These are phyloP conservation scores for Microcebus lehilahytsara DNA, from an alignment of 2,113 vertebrate species.

Conservation along the genomic window DNA sequence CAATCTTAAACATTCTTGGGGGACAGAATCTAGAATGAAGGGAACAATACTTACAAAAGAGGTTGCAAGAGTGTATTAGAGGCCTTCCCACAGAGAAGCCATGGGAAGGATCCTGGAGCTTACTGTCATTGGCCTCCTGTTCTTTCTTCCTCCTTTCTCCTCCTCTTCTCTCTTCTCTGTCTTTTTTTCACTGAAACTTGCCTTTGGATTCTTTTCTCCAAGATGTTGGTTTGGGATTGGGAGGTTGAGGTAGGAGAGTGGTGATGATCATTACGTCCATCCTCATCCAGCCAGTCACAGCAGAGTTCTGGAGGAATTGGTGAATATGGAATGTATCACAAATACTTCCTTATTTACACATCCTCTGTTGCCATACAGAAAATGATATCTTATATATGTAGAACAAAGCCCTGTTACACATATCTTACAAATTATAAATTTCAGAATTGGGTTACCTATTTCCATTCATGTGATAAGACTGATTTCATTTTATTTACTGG, in stretches of 20 bases:
- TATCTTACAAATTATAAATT: background rate
- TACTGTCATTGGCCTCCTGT: background rate
- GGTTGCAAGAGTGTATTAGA: background rate
- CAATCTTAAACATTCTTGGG: background rate
- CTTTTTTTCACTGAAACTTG: background rate
- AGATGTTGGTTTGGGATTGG: background rate
- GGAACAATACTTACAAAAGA: background rate
- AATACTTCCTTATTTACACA: background rate
- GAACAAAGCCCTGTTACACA: background rate
- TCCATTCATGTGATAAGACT: background rate
- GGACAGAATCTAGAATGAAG: background rate
- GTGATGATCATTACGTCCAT: background rate
- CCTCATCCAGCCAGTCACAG: background rate
- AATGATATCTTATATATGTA: background rate
- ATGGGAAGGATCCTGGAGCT: background rate
- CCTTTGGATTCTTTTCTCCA: background rate
- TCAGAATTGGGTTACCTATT: background rate
- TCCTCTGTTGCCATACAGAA: background rate
- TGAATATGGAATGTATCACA: background rate
- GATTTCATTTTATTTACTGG: background rate
- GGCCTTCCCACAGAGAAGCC: background rate
- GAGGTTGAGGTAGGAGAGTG: accelerated
- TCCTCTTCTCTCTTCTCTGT: background rate
- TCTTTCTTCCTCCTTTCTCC: background rate
- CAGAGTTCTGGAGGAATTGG: background rate